Evolutionary conservation across 2,888 invertebrate genomes (phyloP), one percentile per base, ranked within the genome.

Genomic region (Leptopilina syphax): DNA sequence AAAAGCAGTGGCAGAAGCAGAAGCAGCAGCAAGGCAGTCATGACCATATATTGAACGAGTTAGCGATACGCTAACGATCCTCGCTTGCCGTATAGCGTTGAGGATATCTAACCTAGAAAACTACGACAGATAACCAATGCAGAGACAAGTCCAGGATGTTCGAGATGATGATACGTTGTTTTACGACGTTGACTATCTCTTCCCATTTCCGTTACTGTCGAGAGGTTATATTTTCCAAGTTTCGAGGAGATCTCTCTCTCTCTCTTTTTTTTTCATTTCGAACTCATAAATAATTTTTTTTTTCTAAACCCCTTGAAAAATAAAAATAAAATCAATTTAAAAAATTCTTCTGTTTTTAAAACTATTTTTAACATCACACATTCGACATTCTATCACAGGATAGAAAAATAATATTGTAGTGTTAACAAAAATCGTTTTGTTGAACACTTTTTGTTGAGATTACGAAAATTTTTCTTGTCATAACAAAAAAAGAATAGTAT

Each of bases 21-120:
- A 44, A 70, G 80, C 84, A 82, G 83, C 84, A 82, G 83, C 34
- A 34, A 34, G 34, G 34, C 82, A 83, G 86, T 83, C 83, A 80
- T 83, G 80, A 80, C 81, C 85, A 86, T 88, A 83, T 85, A 89
- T 89, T 87, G 87, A 88, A 88, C 87, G 86, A 87, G 87, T 88
- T 87, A 86, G 87, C 86, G 89, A 90, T 90, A 89, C 87, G 88
- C 88, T 89, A 89, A 90, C 87, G 88, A 89, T 89, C 86, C 77
- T 82, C 84, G 81, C 34, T 82, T 83, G 80, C 82, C 50, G 47
- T 82, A 83, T 80, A 80, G 34, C 80, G 81, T 80, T 50, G 78
- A 76, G 77, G 80, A 68, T 82, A 84, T 65, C 77, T 81, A 78
- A 77, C 80, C 81, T 82, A 81, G 82, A 84, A 34, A 84, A 84